Conservation (phyloP, 2,113 vertebrate species). For the Leptosomus discolor region DNA sequence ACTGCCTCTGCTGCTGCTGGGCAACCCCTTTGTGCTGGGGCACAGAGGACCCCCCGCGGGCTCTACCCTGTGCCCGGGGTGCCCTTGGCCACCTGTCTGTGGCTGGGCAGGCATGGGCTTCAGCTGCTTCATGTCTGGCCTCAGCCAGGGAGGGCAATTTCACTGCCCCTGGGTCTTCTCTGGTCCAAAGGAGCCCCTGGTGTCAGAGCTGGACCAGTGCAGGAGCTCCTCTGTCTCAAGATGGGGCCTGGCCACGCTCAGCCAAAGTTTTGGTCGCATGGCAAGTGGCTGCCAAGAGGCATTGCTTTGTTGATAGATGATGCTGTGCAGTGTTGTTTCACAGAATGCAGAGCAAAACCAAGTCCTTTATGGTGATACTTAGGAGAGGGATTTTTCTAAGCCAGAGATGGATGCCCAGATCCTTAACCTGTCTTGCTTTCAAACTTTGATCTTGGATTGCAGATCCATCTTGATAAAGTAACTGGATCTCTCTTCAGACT, state of each 20-base stretch:
- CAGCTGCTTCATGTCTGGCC: not conserved
- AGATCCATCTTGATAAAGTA: not conserved
- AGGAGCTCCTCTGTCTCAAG: not conserved
- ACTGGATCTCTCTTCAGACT: not conserved
- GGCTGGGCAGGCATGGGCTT: not conserved
- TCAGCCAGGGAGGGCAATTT: not conserved
- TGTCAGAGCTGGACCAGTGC: not conserved
- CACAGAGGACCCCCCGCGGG: not conserved
- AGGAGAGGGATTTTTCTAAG: not conserved
- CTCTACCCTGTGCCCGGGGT: not conserved
- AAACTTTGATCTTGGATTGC: not conserved
- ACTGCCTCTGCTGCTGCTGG: not conserved
- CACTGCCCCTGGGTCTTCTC: not conserved
- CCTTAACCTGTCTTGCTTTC: not conserved
- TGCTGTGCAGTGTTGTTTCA: rapidly evolving
- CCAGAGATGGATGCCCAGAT: not conserved
- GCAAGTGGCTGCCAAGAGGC: not conserved
- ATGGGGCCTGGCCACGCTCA: rapidly evolving
- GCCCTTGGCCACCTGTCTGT: not conserved
- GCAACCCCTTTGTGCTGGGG: not conserved
- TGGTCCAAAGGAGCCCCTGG: not conserved
- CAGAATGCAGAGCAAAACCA: not conserved
- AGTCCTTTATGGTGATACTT: not conserved
- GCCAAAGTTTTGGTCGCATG: not conserved
- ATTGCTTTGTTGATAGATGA: rapidly evolving